Base-by-base conservation (phyloP, 2,888 invertebrate genomes). In the Drosophila longiperda region DNA sequence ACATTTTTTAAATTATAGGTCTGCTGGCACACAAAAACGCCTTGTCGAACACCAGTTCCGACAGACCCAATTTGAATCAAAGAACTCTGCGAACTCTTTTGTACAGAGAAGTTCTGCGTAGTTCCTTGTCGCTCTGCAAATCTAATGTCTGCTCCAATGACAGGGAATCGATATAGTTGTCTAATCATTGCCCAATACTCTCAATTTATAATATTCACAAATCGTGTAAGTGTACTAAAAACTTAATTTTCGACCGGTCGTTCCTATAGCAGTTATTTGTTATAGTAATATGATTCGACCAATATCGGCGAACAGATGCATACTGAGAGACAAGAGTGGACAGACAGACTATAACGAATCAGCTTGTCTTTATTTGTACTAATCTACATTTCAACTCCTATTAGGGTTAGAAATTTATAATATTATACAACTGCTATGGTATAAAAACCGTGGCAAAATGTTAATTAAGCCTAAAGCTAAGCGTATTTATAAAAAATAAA, bases 211-310 rank as follows among this genome's bases (percentile, higher is more conserved):
- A 17, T 3, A 1, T 38, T 20, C 20, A 12, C 20, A 6, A 42
- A 20, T 12, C 3, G n/a, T 20, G 42, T 42, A 42, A 20, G 20
- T n/a, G n/a, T 15, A 3, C 7, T 7, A 20, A 12, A 15, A 15
- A 20, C 15, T 23, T 0, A 0, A 23, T 45, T 20, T 29, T 50
- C 12, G 20, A 29, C 52, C 33, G 33, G 33, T 52, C 33, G 52
- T 52, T 52, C 20, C 20, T 33, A 20, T 52, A 20, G 20, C 52
- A 52, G 33, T 12, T 20, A 20, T 20, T 20, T 52, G 20, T 20
- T 33, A 33, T 33, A 52, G n/a, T 20, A 33, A 50, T 50, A 20
- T 33, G 52, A 52, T 29, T 50, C 50, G n/a, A n/a, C 29, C 50
- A 6, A 29, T 29, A 29, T 1, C 20, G 20, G 15, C 1, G 7